Evolutionary conservation across 1,140 invertebrate species (phyloP), one percentile per base, ranked within the genome.

Genomic region (Diuraphis noxia): DNA sequence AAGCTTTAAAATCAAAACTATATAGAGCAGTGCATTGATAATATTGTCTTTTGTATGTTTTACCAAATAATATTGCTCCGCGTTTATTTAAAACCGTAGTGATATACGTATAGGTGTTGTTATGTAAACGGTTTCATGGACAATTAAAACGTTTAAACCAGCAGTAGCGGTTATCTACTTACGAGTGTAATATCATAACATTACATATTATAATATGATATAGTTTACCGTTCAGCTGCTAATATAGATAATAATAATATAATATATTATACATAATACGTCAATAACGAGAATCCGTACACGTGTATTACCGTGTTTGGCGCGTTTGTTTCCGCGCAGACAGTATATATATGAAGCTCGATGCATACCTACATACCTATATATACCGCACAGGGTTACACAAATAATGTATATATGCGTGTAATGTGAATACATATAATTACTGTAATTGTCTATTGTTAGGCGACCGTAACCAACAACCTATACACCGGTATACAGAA

Each of bases 391-490:
- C 36, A 40, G 36, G 36, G 34, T 81, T 81, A 81, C 79, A 40
- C 23, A 23, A 79, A 79, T 79, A 46, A 46, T 46, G 43, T 46
- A 17, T 36, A 36, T 79, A 79, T 38, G 79, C 36, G 9, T 81
- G 23, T 38, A 40, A 79, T 79, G 72, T 79, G 56, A 72, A 79
- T 23, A 79, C 72, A 79, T 79, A 79, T 81, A 81, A 81, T 81
- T 81, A 81, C 38, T 38, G 36, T 84, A 84, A 84, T 84, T 84
- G 81, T 84, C 81, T 84, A 84, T 84, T 84, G 81, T 84, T 19
- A n/a, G 25, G 30, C 30, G 25, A 41, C n/a, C 40, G 30, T 79
- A 72, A n/a, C n/a, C n/a, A 72, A 72, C 56, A 17, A 34, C n/a
- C 56, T 17, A 34, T n/a, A 72, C 56, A n/a, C n/a, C n/a, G 56